Evolutionary conservation across 2,113 vertebrate genomes (phyloP).

Genomic region (Crotalus horridus): DNA sequence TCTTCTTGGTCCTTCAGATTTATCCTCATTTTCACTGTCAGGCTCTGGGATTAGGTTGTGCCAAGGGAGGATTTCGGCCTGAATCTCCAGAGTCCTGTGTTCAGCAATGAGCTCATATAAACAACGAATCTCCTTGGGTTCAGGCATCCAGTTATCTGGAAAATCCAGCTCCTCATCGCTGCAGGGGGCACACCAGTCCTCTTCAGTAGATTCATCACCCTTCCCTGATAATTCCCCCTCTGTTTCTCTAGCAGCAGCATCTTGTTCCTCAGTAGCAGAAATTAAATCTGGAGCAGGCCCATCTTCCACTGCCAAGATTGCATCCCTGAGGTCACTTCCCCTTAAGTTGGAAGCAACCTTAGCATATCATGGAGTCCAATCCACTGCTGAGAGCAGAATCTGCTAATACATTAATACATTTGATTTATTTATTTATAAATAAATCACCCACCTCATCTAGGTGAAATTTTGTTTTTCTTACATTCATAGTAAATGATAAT

Average conservation of each 20-base stretch:
- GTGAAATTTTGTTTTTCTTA: neutral
- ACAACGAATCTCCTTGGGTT: conserved; percentile 79
- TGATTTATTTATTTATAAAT: neutral
- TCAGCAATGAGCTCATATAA: conserved; percentile 83
- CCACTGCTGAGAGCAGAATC: neutral
- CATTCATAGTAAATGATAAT: neutral
- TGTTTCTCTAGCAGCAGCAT: conserved; percentile 48
- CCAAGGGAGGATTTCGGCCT: conserved; percentile 79
- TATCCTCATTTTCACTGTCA: conserved; percentile 73
- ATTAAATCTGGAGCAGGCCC: conserved; percentile 52
- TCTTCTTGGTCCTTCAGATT: conserved; percentile 69
- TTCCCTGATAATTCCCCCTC: conserved; percentile 60
- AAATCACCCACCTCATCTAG: neutral
- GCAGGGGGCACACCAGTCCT: conserved; percentile 82
- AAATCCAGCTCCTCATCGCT: conserved; percentile 87
- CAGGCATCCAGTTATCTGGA: conserved; percentile 78
- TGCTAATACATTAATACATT: neutral
- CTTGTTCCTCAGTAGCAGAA: conserved; percentile 42
- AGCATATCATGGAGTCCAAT: neutral
- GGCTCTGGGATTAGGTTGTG: conserved; percentile 80
- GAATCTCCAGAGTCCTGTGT: conserved; percentile 77
- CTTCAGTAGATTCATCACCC: conserved; percentile 38
- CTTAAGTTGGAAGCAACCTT: neutral
- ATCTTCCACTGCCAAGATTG: conserved; percentile 73
- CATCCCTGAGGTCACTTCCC: conserved; percentile 71